Evolutionary conservation across 2,113 vertebrate species (phyloP).

Genomic region (Pituophis catenifer): DNA sequence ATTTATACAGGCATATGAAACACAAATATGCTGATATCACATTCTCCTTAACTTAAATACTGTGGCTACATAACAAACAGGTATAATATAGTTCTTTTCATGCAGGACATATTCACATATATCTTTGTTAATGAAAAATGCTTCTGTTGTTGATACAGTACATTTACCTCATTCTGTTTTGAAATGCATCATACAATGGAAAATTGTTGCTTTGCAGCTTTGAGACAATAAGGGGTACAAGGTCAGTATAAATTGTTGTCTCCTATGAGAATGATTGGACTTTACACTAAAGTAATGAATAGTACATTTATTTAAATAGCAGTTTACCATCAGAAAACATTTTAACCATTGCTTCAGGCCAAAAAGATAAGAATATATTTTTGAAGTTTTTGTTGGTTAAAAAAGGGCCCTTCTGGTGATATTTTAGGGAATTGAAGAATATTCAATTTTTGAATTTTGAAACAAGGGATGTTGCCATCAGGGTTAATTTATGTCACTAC

Average conservation of each 20-base stretch:
- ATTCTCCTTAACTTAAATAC: neutral
- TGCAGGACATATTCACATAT: no score
- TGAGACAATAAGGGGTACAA: neutral
- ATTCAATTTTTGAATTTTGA: neutral
- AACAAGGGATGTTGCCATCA: neutral
- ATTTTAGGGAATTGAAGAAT: neutral
- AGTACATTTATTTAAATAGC: neutral
- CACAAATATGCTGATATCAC: neutral
- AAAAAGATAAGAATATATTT: neutral
- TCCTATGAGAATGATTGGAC: neutral
- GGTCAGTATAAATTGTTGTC: neutral
- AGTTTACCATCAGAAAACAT: neutral
- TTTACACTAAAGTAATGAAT: neutral
- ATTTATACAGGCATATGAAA: neutral
- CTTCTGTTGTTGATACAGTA: neutral
- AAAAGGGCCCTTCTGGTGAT: neutral
- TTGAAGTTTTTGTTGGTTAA: neutral
- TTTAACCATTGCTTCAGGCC: neutral
- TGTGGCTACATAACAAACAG: no score
- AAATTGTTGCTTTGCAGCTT: neutral
- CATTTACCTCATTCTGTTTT: neutral
- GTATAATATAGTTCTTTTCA: no score
- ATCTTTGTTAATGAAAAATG: neutral
- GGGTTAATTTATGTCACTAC: neutral
- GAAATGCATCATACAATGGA: neutral